Base-by-base conservation (phyloP, 64 coral and sea anemone species). In the Acropora yongei region DNA sequence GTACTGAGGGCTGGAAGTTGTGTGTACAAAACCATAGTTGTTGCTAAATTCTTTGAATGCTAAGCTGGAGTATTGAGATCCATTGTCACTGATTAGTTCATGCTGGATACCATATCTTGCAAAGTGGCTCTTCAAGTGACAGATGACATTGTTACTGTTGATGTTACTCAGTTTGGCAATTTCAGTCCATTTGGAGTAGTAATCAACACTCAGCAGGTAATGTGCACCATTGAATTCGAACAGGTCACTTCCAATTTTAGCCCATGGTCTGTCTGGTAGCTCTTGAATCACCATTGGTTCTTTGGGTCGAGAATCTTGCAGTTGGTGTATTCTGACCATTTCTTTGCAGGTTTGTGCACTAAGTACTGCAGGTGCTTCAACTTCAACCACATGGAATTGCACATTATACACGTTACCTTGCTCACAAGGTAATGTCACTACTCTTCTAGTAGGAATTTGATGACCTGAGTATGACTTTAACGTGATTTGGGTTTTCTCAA, bases 111-210 rank as follows among this genome's bases (percentile, higher is more conserved):
- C 80, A 73, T 93, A 58, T 47, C 66, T 72, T 14, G 90, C 74
- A 84, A 96, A 96, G 3, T 92, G 80, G 55, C 75, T 79, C 57
- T 89, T 84, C 2, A 93, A 53, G 46, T 82, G 75, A 71, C 78
- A 43, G 51, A 86, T 90, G 42, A 80, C 48, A 41, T 88, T 84
- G 12, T 50, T 75, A 47, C 77, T 82, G 73, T 49, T 19, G 2
- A 80, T 42, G 74, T 76, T 44, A 43, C 41, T 42, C 41, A 76
- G 66, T 42, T 87, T 91, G 13, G 57, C 48, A 45, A 93, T n/a
- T 87, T 96, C 88, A 53, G 93, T 88, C 88, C 78, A 91, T 19
- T 97, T 84, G 0, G 88, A 93, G 68, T 88, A 93, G 80, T 93
- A 90, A 80, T 91, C 91, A 2, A 93, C 80, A 81, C 47, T 80